A percentile compares a stretch with the other conserved stretches of the same genome.
phyloP scores from a whole-genome alignment of 2,797 vertebrate genomes.

The Tenualosa thibaudeaui region DNA sequence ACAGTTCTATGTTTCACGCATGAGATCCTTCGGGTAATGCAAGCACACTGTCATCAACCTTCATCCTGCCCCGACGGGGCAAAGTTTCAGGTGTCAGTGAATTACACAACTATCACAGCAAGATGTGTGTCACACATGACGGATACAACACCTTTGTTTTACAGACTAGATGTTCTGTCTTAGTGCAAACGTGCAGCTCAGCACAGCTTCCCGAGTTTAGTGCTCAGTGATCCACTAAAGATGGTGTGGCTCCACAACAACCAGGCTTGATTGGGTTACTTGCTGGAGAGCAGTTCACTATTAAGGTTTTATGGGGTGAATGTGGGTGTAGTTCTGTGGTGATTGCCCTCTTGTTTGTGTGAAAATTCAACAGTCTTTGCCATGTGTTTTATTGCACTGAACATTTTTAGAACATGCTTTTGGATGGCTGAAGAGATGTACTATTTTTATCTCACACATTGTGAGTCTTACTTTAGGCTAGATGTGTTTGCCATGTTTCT shows the following conservation, averaged over 20 bases:
- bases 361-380: background rate
- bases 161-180: background rate
- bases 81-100: background rate
- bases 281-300: background rate
- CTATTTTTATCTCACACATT: background rate
- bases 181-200: background rate
- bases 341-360: background rate
- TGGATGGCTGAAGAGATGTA: background rate
- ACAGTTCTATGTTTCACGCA: conserved; percentile 19
- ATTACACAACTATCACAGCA: background rate
- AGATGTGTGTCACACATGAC: background rate
- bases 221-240: background rate
- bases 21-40: background rate
- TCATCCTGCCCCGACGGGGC: background rate
- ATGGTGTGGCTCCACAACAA: background rate
- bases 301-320: background rate
- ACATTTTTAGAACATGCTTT: background rate
- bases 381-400: background rate
- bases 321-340: background rate
- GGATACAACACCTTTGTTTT: background rate
- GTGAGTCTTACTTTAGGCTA: too few relatives aligned
- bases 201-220: background rate
- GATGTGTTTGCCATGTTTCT: background rate
- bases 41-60: conserved; percentile 20
- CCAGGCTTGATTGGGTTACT: background rate